Percentiles rank a stretch among this genome's conserved stretches.
These are phyloP conservation scores for Drosophila albomicans DNA, from an alignment of 1,140 invertebrate genomes.

Conservation along the genomic window DNA sequence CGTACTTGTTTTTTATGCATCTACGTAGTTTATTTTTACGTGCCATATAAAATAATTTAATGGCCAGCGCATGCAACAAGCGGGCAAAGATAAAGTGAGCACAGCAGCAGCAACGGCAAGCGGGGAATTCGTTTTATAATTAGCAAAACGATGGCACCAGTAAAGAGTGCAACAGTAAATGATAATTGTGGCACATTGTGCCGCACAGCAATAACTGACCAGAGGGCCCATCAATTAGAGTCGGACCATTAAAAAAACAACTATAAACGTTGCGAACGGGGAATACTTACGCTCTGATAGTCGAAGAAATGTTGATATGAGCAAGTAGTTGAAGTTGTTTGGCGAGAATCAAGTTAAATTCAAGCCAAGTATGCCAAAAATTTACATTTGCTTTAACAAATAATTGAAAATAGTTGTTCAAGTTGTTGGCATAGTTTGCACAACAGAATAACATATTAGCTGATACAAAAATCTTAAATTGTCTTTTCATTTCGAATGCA, in stretches of 20 bases:
- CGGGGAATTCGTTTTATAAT: conserved; percentile 53
- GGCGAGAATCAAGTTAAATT: too few relatives aligned
- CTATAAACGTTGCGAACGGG: conserved; percentile 4
- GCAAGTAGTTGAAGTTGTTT: conserved; percentile 1
- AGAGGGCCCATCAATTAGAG: conserved; percentile 33
- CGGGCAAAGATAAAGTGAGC: conserved; percentile 37
- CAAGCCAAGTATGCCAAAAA: too few relatives aligned
- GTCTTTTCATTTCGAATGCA: too few relatives aligned
- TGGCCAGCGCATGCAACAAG: conserved; percentile 60
- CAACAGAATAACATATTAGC: too few relatives aligned
- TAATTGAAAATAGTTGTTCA: too few relatives aligned
- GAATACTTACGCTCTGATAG: conserved; percentile 7
- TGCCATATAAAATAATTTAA: conserved; percentile 83
- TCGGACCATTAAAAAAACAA: conserved; percentile 10
- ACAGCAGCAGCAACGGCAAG: not conserved
- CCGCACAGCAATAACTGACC: conserved; percentile 44
- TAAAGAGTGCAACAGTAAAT: conserved; percentile 56
- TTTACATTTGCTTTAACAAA: too few relatives aligned
- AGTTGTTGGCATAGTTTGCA: too few relatives aligned
- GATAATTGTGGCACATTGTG: conserved; percentile 64
- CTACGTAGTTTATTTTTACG: conserved; percentile 68
- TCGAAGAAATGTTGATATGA: not conserved
- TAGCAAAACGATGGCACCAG: conserved; percentile 61
- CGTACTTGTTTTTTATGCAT: conserved; percentile 21
- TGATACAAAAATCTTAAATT: too few relatives aligned